These are phyloP conservation scores for Napeogenes inachia DNA, from an alignment of 2,888 invertebrate species.

Conservation along the genomic window DNA sequence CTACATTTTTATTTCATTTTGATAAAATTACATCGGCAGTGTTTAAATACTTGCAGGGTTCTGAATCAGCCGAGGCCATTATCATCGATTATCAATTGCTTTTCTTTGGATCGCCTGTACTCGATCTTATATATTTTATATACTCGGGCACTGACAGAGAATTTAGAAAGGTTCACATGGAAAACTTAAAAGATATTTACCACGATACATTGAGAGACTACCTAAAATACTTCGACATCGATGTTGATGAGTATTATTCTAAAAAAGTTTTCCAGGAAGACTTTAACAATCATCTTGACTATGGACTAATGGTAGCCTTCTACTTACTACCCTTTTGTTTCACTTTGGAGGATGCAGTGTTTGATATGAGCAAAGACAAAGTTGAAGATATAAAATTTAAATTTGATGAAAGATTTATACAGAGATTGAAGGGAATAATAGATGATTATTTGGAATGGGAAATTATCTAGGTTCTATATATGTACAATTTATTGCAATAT, in stretches of 20 bases:
- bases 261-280: constrained; percentile 1
- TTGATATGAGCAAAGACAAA: background rate
- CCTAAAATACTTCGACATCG: background rate
- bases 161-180: constrained; percentile 1
- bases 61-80: constrained; percentile 6
- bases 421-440: constrained; percentile 1
- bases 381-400: background rate
- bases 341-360: background rate
- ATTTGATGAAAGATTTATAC: constrained; percentile 1
- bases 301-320: constrained; percentile 1
- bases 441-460: constrained; percentile 4
- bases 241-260: background rate
- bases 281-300: constrained; percentile 3
- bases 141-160: background rate
- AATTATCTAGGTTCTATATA: constrained; percentile 1
- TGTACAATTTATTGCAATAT: too few relatives aligned
- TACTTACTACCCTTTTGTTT: background rate
- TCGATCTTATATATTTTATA: constrained; percentile 4
- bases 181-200: constrained; percentile 4
- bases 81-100: constrained; percentile 9
- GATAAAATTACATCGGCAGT: too few relatives aligned
- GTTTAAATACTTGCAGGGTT: background rate
- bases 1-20: background rate
- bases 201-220: constrained; percentile 1
- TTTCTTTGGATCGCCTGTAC: constrained; percentile 1